These are phyloP conservation scores for Mixornis gularis DNA, from an alignment of 2,113 vertebrate genomes.

Conservation along the genomic window DNA sequence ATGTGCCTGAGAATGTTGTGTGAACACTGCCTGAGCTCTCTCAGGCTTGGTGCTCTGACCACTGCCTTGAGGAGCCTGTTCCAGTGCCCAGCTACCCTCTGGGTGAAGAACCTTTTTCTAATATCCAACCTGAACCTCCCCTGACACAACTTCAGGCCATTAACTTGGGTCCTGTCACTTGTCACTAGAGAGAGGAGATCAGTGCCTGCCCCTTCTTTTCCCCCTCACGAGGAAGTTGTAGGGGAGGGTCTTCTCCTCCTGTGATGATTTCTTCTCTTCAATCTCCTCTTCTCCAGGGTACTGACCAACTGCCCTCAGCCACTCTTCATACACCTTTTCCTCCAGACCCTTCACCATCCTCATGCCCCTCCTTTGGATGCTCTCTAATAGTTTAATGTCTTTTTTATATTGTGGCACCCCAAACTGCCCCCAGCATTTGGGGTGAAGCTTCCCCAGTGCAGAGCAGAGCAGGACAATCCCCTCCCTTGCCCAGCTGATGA, in stretches of 20 bases:
- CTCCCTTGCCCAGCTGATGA: rapidly evolving
- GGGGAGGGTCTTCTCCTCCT: background rate
- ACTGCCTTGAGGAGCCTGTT: background rate
- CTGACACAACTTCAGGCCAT: background rate
- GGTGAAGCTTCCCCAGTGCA: rapidly evolving
- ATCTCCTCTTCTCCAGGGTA: background rate
- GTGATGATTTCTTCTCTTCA: background rate
- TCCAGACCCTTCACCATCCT: background rate
- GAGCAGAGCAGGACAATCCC: background rate
- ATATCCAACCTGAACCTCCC: background rate
- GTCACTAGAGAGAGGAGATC: background rate
- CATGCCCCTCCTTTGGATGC: rapidly evolving
- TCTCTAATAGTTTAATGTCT: background rate
- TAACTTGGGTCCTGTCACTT: background rate
- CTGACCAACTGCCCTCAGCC: background rate
- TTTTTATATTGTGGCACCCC: background rate
- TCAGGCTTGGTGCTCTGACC: background rate
- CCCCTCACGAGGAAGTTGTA: rapidly evolving
- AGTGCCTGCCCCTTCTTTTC: background rate
- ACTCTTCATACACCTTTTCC: background rate
- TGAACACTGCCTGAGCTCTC: background rate
- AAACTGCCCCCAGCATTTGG: rapidly evolving
- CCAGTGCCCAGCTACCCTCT: rapidly evolving
- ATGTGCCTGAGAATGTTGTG: rapidly evolving
- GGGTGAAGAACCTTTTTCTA: background rate